Evolutionary conservation across 2,113 vertebrate species (phyloP), one percentile per base, ranked within the genome.

Genomic region (Oncorhynchus gorbuscha): DNA sequence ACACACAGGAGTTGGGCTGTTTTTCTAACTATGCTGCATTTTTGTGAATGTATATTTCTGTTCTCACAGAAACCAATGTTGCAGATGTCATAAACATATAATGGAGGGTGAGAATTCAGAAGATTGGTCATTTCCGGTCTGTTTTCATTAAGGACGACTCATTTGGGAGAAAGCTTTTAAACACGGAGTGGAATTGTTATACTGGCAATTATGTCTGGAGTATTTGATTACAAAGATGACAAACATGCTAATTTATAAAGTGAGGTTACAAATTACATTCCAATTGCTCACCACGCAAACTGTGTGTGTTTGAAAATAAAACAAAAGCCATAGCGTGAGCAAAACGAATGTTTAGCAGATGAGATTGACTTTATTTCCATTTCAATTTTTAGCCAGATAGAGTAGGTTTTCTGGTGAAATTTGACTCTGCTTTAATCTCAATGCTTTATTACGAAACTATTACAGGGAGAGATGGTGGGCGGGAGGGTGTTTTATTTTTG

Each of bases 211-310:
- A 84, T 78, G 82, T 76, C 73, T 45, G 76, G 82, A 78, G 5
- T 84, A 77, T 89, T 85, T 87, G 78, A 89, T 86, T 83, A 77
- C 80, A 79, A 71, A 78, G 84, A 83, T 78, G 78, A 85, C 69
- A 87, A 80, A 69, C 79, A 76, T 79, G 28, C 59, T 83, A 74
- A 68, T 55, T 18, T 18, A 14, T 59, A 70, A 83, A 78, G 64
- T 78, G 75, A 79, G 71, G 30, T 75, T 69, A 45, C 30, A 69
- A 84, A 87, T 88, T 78, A 69, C 72, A 72, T 80, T 64, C 73
- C 73, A 84, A 87, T 83, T 81, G 77, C 71, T 77, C 81, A 61
- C 16, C 73, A 62, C 70, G 70, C 39, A 74, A 58, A 28, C 71
- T 77, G 73, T 77, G 80, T 78, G 73, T 75, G 74, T 76, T 80